A percentile compares a stretch with the other conserved stretches of the same genome.
These are phyloP conservation scores for Cydia amplana DNA, from an alignment of 1,140 invertebrate species.

Conservation along the genomic window DNA sequence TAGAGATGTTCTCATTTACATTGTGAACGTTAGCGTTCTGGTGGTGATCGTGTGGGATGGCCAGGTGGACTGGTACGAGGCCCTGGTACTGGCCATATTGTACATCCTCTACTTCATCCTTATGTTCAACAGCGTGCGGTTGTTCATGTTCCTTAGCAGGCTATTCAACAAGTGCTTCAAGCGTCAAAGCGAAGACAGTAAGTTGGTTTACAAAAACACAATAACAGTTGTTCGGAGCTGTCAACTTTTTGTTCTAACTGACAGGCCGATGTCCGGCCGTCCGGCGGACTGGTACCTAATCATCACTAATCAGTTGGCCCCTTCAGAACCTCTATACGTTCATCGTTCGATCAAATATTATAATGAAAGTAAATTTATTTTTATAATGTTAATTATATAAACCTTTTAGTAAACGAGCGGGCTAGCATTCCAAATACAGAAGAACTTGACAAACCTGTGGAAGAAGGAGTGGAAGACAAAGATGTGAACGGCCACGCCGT, in stretches of 20 bases:
- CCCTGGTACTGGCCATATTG: conserved; percentile 83
- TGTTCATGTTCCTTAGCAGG: conserved; percentile 51
- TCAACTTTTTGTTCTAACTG: too few species aligned
- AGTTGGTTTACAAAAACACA: conserved; percentile 31
- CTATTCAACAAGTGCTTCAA: conserved; percentile 37
- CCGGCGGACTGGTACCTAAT: too few species aligned
- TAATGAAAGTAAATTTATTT: too few species aligned
- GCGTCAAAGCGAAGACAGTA: conserved; percentile 41
- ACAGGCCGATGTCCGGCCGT: too few species aligned
- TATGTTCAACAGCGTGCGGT: conserved; percentile 69
- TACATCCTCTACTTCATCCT: conserved; percentile 83
- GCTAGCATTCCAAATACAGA: background rate
- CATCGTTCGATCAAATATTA: too few species aligned
- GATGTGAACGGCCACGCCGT: conserved; percentile 38
- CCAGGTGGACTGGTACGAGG: conserved; percentile 89
- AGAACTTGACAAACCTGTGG: conserved; percentile 41
- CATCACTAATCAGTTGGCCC: too few species aligned
- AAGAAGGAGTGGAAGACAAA: conserved; percentile 60
- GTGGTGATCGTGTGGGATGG: conserved; percentile 90
- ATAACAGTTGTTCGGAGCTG: too few species aligned
- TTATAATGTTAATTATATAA: background rate
- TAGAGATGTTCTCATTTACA: conserved; percentile 91
- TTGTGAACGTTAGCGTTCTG: conserved; percentile 86
- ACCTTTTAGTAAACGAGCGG: conserved; percentile 13
- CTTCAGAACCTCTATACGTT: too few species aligned